Percentiles rank a stretch among this genome's conserved stretches.
Conservation (phyloP, 2,797 vertebrate genomes). For the Neomorphus geoffroyi region DNA sequence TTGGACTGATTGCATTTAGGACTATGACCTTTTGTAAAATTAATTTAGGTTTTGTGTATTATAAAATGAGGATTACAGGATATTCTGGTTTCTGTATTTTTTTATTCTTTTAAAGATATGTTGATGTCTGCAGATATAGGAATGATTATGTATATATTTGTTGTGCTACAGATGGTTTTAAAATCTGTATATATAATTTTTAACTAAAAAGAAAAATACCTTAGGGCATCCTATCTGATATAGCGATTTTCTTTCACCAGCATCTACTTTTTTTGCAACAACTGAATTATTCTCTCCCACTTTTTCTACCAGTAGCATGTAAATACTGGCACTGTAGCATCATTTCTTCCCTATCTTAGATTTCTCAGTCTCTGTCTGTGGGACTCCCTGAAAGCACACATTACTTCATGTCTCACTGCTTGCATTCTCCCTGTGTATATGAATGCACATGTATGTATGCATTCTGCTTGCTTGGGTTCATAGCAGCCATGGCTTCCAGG, state of each 20-base stretch:
- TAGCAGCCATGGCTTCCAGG: neutral
- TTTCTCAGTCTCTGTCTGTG: neutral
- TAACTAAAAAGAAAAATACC: neutral
- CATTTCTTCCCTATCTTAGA: neutral
- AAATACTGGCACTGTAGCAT: neutral
- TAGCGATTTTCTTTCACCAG: neutral
- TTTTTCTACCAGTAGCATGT: neutral
- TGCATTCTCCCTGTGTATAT: neutral
- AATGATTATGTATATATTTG: neutral
- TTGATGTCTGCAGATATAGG: neutral
- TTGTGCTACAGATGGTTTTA: neutral
- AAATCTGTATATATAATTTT: neutral
- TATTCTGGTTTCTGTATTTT: neutral
- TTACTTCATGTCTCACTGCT: neutral
- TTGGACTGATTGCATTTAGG: neutral
- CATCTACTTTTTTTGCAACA: neutral
- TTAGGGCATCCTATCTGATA: neutral
- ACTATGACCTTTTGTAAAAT: neutral
- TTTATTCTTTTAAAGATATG: neutral
- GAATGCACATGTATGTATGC: neutral
- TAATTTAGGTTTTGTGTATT: neutral
- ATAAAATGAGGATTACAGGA: neutral
- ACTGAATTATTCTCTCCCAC: neutral
- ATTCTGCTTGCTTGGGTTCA: rapidly evolving
- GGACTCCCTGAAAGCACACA: neutral